Evolutionary conservation across 2,888 invertebrate genomes (phyloP).

Genomic region (Rhodophaea formosa): DNA sequence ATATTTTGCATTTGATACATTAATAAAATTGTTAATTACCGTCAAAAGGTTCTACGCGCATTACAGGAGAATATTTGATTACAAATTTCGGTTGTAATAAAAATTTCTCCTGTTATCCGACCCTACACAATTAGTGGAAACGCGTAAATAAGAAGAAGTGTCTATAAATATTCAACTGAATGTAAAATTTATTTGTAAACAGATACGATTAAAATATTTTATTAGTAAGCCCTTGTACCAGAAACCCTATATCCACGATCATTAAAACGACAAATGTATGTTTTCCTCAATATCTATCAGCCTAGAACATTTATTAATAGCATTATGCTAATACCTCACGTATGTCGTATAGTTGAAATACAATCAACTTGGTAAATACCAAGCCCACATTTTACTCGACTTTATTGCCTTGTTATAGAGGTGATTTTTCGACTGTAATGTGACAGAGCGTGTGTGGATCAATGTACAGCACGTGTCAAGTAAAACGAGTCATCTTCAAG

Average conservation of each 20-base stretch:
- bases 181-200: too few relatives aligned
- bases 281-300: constrained; percentile 7
- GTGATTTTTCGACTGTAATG: background rate
- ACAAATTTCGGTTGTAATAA: too few relatives aligned
- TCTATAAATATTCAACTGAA: too few relatives aligned
- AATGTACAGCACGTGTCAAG: constrained; percentile 5
- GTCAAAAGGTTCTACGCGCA: too few relatives aligned
- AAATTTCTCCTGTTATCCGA: too few relatives aligned
- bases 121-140: too few relatives aligned
- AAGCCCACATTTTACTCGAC: background rate
- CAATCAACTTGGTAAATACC: background rate
- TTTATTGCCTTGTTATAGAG: background rate
- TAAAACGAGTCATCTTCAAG: constrained; percentile 12
- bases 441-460: background rate
- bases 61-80: too few relatives aligned
- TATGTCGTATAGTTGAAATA: background rate
- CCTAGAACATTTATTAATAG: background rate
- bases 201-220: too few relatives aligned
- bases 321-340: constrained; percentile 1
- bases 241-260: background rate
- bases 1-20: too few relatives aligned
- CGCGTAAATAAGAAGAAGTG: too few relatives aligned
- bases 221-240: background rate
- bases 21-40: too few relatives aligned
- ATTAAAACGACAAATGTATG: background rate